Conservation (phyloP, 1,140 invertebrate genomes). For the Drosophila gunungcola region DNA sequence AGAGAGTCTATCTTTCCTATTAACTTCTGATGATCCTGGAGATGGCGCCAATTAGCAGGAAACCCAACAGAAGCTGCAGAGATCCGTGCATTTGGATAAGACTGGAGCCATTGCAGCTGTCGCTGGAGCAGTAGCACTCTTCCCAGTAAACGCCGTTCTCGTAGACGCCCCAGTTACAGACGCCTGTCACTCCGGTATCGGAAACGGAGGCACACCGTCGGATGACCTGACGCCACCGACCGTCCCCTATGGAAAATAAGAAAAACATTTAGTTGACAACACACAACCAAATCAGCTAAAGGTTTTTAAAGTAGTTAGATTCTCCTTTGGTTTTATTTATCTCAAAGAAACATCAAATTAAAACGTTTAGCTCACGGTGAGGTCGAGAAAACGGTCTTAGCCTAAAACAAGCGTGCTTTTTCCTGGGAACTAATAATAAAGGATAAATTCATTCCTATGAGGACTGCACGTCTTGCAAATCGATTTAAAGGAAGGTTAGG, state of each 20-base stretch:
- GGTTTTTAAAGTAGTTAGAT: too few species aligned
- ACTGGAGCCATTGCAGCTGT: slow-evolving; percentile 90
- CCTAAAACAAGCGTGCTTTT: too few species aligned
- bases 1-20: not conserved
- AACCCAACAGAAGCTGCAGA: slow-evolving; percentile 50
- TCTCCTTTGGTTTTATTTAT: too few species aligned
- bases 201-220: slow-evolving; percentile 95
- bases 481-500: too few species aligned
- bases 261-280: too few species aligned
- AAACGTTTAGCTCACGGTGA: too few species aligned
- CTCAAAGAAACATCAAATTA: too few species aligned
- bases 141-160: slow-evolving; percentile 97
- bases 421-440: too few species aligned
- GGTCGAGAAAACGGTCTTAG: too few species aligned
- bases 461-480: too few species aligned
- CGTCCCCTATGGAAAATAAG: slow-evolving; percentile 90
- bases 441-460: too few species aligned
- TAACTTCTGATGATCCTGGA: slow-evolving; percentile 57
- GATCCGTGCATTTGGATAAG: slow-evolving; percentile 38
- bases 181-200: slow-evolving; percentile 94
- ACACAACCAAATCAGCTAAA: too few species aligned
- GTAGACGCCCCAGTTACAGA: slow-evolving; percentile 97
- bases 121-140: slow-evolving; percentile 96
- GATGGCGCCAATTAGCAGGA: slow-evolving; percentile 46
- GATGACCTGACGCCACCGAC: slow-evolving; percentile 96